Percentiles rank a stretch among this genome's conserved stretches.
phyloP scores from a whole-genome alignment of 2,797 vertebrate species.

The Enteromius mattozi region DNA sequence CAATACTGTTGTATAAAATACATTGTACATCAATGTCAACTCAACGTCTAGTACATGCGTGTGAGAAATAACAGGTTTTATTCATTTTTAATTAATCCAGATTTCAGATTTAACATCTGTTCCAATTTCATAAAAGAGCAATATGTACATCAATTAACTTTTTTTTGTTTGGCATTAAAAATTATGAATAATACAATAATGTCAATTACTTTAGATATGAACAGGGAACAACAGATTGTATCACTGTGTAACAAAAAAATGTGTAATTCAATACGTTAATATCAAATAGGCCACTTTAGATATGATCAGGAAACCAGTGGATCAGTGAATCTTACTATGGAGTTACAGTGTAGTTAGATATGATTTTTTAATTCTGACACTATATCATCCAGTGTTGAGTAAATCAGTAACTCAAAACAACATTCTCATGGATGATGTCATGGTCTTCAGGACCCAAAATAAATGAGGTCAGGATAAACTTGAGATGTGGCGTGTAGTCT shows the following conservation, averaged over 20 bases:
- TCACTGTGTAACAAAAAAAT: not conserved
- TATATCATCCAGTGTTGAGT: not conserved
- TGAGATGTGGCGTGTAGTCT: not conserved
- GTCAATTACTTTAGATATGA: not conserved
- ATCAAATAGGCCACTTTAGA: not conserved
- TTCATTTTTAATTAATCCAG: slow-evolving; percentile 15
- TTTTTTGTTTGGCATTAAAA: slow-evolving; percentile 31
- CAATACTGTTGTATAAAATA: not conserved
- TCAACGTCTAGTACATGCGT: not conserved
- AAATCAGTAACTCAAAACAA: not conserved
- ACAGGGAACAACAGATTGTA: slow-evolving; percentile 17
- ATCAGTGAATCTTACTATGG: not conserved
- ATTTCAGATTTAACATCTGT: slow-evolving; percentile 32
- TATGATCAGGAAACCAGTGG: slow-evolving; percentile 11
- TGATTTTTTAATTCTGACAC: not conserved
- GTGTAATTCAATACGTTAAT: not conserved
- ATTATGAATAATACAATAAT: slow-evolving; percentile 2
- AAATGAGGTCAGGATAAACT: slow-evolving; percentile 1
- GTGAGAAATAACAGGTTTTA: not conserved
- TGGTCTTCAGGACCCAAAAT: not conserved
- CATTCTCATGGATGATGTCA: not conserved
- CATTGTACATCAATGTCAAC: not conserved
- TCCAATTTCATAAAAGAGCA: slow-evolving; percentile 14
- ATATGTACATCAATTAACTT: slow-evolving; percentile 30
- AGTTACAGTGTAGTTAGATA: not conserved